These are phyloP conservation scores for Drosophila ananassae DNA, from an alignment of 1,140 invertebrate species.

Conservation along the genomic window DNA sequence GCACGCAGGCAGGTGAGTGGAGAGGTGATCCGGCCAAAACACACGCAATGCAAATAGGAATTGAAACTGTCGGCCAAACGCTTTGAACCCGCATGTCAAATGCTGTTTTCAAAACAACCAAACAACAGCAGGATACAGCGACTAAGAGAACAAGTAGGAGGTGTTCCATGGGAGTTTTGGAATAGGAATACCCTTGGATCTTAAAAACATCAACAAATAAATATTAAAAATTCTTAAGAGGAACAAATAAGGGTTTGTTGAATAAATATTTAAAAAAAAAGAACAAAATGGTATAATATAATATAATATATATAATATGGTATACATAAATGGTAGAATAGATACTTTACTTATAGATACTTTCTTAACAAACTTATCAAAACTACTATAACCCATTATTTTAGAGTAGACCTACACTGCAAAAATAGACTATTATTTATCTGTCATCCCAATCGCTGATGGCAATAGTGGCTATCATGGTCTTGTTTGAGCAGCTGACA, in stretches of 20 bases:
- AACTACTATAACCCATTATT: too few species aligned
- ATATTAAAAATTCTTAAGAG: background rate
- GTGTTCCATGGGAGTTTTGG: background rate
- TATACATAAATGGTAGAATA: too few species aligned
- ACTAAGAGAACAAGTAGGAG: slow-evolving; percentile 2
- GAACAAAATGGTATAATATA: too few species aligned
- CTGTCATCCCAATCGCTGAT: background rate
- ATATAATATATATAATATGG: too few species aligned
- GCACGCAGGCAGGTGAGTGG: slow-evolving; percentile 8
- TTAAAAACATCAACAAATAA: background rate
- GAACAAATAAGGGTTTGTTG: too few species aligned
- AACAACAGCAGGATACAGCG: slow-evolving; percentile 12
- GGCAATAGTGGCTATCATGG: slow-evolving; percentile 14
- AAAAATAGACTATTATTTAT: slow-evolving; percentile 12
- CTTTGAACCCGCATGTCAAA: slow-evolving; percentile 67
- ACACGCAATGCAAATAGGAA: slow-evolving; percentile 66
- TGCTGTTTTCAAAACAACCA: slow-evolving; percentile 32
- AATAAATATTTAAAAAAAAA: too few species aligned
- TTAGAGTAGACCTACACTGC: background rate
- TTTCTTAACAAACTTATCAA: too few species aligned
- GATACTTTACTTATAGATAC: too few species aligned
- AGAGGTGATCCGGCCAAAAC: slow-evolving; percentile 39
- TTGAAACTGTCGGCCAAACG: slow-evolving; percentile 64
- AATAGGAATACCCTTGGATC: slow-evolving; percentile 1
- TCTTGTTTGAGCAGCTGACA: slow-evolving; percentile 71